Base-by-base conservation (phyloP, 2,797 vertebrate genomes). In the Chaetophractus vellerosus region DNA sequence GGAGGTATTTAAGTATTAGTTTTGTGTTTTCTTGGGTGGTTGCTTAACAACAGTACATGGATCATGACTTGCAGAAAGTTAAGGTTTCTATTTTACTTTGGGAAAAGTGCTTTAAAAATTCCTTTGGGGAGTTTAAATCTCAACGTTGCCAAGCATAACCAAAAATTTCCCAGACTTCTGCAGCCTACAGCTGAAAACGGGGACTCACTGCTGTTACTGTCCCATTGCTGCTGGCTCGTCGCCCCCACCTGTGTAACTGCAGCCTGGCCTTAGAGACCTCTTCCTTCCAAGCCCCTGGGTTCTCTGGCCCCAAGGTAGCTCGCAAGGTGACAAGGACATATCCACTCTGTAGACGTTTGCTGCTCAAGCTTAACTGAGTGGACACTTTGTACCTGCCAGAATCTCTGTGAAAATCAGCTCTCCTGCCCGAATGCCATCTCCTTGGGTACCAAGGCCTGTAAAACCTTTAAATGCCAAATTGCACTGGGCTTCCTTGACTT, bases 71-170 rank as follows among this genome's bases (percentile, higher is more conserved):
- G 68, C 19, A 92, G 79, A 95, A 95, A 94, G 64, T 85, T 91
- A 52, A 78, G 75, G 28, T 87, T 94, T 81, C 82, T 75, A 21
- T 81, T 96, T 94, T 86, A 79, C 72, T 79, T 88, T 96, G 48
- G 33, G 68, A 61, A 94, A 90, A 93, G 38, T 80, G 31, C 24
- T 91, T 92, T 79, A 72, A 95, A 68, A 79, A 97, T 94, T 94
- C 45, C 87, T 91, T 57, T 64, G 72, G 69, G 87, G 33, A 91
- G 16, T 69, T 93, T 91, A 75, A 71, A 57, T 80, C 68, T 93
- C 80, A 57, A 61, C 61, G 74, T 66, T 88, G 48, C 52, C 68
- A 88, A 79, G 28, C 45, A 55, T 41, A 93, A 88, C 45, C 59
- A 50, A 94, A 94, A 93, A 14, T 26, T 94, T 93, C 92, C 61